Percentiles rank a stretch among this genome's conserved stretches.
phyloP scores from a whole-genome alignment of 2,888 invertebrate genomes.

The Chloroclystis v-ata region DNA sequence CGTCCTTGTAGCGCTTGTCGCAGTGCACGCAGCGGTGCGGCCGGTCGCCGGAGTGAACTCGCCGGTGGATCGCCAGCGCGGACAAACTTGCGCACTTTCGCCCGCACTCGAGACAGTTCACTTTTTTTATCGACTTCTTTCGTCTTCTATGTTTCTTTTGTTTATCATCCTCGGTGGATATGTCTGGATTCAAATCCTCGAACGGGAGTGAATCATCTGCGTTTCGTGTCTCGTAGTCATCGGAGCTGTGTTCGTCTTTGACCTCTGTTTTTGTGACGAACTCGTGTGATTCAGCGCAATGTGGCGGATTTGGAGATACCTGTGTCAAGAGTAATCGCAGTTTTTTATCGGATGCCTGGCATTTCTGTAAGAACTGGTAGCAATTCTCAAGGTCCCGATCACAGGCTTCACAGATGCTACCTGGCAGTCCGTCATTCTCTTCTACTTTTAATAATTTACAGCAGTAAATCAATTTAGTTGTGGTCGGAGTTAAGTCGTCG shows the following conservation, averaged over 20 bases:
- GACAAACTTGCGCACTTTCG: constrained; percentile 46
- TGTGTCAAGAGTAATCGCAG: constrained; percentile 34
- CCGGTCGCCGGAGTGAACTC: constrained; percentile 52
- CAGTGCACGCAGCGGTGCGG: constrained; percentile 50
- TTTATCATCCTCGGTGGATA: background rate
- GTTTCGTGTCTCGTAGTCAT: constrained; percentile 26
- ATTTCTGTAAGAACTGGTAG: constrained; percentile 52
- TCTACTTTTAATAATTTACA: constrained; percentile 44
- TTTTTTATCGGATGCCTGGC: constrained; percentile 50
- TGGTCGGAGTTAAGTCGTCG: constrained; percentile 25
- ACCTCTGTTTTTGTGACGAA: constrained; percentile 36
- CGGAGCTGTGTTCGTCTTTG: constrained; percentile 38
- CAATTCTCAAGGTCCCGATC: constrained; percentile 41
- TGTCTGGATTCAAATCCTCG: constrained; percentile 5
- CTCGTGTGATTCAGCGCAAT: background rate
- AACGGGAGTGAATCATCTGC: constrained; percentile 16
- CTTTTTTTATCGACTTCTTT: constrained; percentile 27
- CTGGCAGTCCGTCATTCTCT: constrained; percentile 51
- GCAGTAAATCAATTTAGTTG: constrained; percentile 51
- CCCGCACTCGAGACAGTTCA: constrained; percentile 47
- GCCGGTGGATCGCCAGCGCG: constrained; percentile 46
- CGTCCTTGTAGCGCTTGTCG: constrained; percentile 54
- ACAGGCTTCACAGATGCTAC: constrained; percentile 46
- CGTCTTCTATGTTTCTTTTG: constrained; percentile 26
- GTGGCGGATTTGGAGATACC: background rate